Percentiles rank a stretch among this genome's conserved stretches.
Evolutionary conservation across 1,140 invertebrate species (phyloP).

Genomic region (Macrocentrus cingulum): DNA sequence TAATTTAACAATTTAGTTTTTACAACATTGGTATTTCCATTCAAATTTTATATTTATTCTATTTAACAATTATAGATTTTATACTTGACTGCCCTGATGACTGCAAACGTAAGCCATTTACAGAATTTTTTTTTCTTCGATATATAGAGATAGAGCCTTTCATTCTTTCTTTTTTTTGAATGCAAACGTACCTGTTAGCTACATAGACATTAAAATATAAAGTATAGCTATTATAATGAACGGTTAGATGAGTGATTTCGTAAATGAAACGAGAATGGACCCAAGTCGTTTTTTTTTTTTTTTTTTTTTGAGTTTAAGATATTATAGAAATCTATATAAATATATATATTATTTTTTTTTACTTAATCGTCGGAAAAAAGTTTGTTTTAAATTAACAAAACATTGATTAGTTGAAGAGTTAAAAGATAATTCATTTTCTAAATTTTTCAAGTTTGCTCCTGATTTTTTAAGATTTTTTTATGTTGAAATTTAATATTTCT

Average conservation of each 20-base stretch:
- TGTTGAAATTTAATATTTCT: no score
- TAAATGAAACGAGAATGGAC: constrained; percentile 14
- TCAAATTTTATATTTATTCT: no score
- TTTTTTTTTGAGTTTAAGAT: constrained; percentile 21
- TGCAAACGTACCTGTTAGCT: constrained; percentile 43
- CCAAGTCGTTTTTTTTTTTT: background rate
- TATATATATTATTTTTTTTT: background rate
- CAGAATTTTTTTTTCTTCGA: background rate
- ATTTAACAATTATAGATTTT: no score
- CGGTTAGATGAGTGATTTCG: background rate
- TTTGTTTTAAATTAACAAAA: no score
- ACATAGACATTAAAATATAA: constrained; percentile 40
- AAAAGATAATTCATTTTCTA: no score
- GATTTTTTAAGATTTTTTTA: no score
- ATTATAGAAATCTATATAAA: background rate
- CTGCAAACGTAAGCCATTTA: no score
- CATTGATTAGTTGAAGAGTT: no score
- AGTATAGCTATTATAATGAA: constrained; percentile 25
- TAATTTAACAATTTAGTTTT: constrained; percentile 1
- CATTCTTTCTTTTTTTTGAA: constrained; percentile 22
- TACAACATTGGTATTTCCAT: background rate
- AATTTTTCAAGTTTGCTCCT: no score
- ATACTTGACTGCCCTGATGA: no score
- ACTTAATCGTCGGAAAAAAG: no score
- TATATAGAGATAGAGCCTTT: background rate